Base-by-base conservation (phyloP, 2,888 invertebrate genomes). In the Drepanosiphum platanoidis region DNA sequence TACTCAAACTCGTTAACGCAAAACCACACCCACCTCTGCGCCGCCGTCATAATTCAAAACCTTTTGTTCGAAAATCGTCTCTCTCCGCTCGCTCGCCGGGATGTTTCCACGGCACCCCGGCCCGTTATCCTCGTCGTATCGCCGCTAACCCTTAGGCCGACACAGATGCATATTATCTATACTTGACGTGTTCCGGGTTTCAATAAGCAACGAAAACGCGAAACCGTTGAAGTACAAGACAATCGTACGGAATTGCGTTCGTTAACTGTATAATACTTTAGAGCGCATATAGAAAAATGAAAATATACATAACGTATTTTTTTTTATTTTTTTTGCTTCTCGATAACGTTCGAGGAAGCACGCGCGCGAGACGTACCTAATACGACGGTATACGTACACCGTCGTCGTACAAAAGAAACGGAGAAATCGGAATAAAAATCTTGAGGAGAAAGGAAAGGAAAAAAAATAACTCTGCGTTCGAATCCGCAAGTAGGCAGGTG, bases 1-100 rank as follows among this genome's bases (percentile, higher is more conserved):
- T 52, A 72, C 32, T 74, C 74, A 52, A n/a, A 74, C 74, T 74
- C 52, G 74, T 74, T 74, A 74, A 74, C 32, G n/a, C n/a, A 74
- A 74, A 32, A 27, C 32, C n/a, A n/a, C n/a, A n/a, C n/a, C n/a
- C n/a, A n/a, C n/a, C 32, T 52, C 0, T 5, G 18, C 22, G 15
- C 22, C 22, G 13, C 46, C 15, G 8, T 36, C 30, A 9, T 52
- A 74, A 46, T 52, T 32, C 22, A 74, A 74, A n/a, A 52, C 74
- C 46, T 32, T 74, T 74, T 74, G 32, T 74, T 74, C 22, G 32
- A 74, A 74, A 52, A 46, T 74, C 7, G 46, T 74, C 46, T 52
- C 52, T 22, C 9, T 9, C 11, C 27, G 13, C 0, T 39, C 8
- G 22, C 52, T 52, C 7, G n/a, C 15, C 15, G 11, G 32, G 11